Evolutionary conservation across 2,113 vertebrate genomes (phyloP), one percentile per base, ranked within the genome.

Genomic region (Cryptoleucopteryx plumbea): DNA sequence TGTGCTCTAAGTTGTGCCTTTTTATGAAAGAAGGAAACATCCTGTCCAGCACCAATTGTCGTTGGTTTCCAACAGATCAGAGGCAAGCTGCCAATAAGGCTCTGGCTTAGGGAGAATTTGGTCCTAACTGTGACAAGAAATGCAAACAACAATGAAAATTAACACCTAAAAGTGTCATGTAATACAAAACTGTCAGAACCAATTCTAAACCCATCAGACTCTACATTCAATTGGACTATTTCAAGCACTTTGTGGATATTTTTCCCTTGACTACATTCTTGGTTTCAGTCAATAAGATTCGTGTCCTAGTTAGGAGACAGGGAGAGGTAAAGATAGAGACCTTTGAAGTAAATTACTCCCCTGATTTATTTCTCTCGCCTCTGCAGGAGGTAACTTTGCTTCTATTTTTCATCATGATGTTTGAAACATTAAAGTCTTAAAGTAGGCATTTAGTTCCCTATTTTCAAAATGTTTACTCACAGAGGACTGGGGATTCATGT

Each of bases 301-400:
- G 84, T 96, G 82, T 94, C 91, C 94, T 70, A 80, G 90, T 86
- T 89, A 92, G 87, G 34, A 95, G 86, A 85, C 72, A 82, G 36
- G 80, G 70, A 78, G 89, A 85, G 77, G 95, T 83, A 97, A 97
- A 97, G 87, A 92, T 3, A 83, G 56, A 97, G 94, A 91, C 85
- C 91, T 97, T 92, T 97, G 93, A 97, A 95, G 94, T 93, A 97
- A 96, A 96, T 96, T 95, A 92, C 89, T 94, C 80, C 59, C 66
- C 93, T 91, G 91, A 97, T 97, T 97, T 97, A 97, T 97, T 97
- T 97, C 89, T 94, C 91, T 96, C 7, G 7, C 77, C 88, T 92
- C 91, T 89, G 91, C 94, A 97, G 95, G 91, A 96, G 71, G 87
- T 83, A 97, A 86, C 6, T 0, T 77, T 92, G 48, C 95, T 95